Evolutionary conservation across 1,140 invertebrate species (phyloP).

Genomic region (Calephelis nemesis): DNA sequence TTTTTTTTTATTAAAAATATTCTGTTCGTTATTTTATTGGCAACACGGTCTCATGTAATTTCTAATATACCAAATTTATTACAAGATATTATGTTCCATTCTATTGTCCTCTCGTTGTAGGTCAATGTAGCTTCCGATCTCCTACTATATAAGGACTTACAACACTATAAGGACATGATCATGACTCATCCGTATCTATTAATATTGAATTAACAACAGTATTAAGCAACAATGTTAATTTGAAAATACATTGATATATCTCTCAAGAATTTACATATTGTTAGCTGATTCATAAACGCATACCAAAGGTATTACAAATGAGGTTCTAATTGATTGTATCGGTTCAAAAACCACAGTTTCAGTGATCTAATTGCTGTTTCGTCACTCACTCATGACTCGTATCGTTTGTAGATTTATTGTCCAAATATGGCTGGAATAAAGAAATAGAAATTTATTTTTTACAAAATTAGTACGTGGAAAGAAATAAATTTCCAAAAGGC

Average conservation of each 20-base stretch:
- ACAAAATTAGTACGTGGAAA: too few species aligned
- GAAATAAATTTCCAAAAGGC: too few species aligned
- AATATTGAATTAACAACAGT: not conserved
- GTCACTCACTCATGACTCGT: slow-evolving; percentile 2
- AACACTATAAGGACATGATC: not conserved
- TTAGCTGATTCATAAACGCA: slow-evolving; percentile 4
- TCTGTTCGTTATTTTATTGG: too few species aligned
- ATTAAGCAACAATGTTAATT: slow-evolving; percentile 9
- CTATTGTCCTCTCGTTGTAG: too few species aligned
- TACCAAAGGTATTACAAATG: slow-evolving; percentile 9
- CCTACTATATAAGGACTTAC: too few species aligned
- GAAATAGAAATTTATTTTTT: too few species aligned
- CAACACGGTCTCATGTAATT: too few species aligned
- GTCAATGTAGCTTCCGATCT: too few species aligned
- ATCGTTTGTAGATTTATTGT: not conserved
- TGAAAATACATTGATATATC: not conserved
- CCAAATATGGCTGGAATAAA: too few species aligned
- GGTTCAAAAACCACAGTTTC: slow-evolving; percentile 4
- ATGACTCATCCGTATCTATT: not conserved
- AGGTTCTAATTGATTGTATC: slow-evolving; percentile 1
- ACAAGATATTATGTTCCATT: too few species aligned
- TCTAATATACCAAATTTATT: too few species aligned
- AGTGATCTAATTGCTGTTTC: slow-evolving; percentile 1
- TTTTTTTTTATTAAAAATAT: too few species aligned
- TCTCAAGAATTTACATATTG: not conserved